Base-by-base conservation (phyloP, 2,113 vertebrate species). In the Campylorhamphus procurvoides region DNA sequence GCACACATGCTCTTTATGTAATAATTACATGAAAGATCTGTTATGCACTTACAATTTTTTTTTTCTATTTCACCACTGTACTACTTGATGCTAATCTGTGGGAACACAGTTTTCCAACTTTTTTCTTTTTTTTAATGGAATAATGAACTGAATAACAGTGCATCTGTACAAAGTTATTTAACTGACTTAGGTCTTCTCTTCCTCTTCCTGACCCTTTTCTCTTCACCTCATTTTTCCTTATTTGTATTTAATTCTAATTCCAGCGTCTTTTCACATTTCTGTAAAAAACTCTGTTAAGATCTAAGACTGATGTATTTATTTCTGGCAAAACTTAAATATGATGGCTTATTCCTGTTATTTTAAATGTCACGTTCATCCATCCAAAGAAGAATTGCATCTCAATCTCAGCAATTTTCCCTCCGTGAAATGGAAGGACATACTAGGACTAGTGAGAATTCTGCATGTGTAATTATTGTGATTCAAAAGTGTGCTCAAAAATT, bases 321-420 rank as follows among this genome's bases (percentile, higher is more conserved):
- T 68, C 24, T n/a, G 22, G 84, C 6, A 4, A 40, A 81, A 72
- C 23, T 46, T 91, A 49, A 66, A 71, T 74, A 37, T 73, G 35
- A 33, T 56, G 20, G 14, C 63, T 74, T 10, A 39, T 91, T 97
- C 50, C 62, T 75, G 35, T 68, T 81, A 67, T 40, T 80, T 85
- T 75, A 49, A 63, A 53, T 72, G 14, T 83, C 90, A 77, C 49
- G 50, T 68, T 87, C 84, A 82, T 22, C 39, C 80, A 86, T 84
- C 59, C 46, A 24, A 72, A 76, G 10, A 76, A 24, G 31, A 87
- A 80, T 89, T 69, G 12, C 6, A 77, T 67, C 3, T 5, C 17
- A 56, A 24, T 91, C 44, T 76, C 64, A 37, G 5, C 50, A 39
- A 56, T 91, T 81, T 58, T 76, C 49, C 27, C 19, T 17, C 91